Conservation (phyloP, 1,140 invertebrate species). For the Ceratoteleas bidentatus region DNA sequence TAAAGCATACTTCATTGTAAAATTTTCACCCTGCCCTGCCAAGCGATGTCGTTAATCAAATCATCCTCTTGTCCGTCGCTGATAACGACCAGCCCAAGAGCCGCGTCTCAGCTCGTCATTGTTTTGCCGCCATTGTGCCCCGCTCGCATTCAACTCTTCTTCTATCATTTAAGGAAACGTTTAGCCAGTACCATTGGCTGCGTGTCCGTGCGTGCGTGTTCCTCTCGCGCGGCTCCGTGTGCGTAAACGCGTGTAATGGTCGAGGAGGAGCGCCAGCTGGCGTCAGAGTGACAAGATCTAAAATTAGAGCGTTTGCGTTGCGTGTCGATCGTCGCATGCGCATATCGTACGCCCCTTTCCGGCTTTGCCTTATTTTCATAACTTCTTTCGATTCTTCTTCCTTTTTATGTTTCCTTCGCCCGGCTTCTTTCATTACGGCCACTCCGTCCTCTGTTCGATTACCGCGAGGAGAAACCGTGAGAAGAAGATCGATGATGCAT, state of each 20-base stretch:
- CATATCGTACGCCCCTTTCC: conserved; percentile 79
- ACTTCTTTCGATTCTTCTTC: conserved; percentile 76
- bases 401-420: conserved; percentile 57
- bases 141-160: conserved; percentile 5
- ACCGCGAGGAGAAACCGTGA: conserved; percentile 74
- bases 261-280: conserved; percentile 79
- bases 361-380: conserved; percentile 79
- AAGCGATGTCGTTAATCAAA: too few species aligned
- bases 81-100: too few species aligned
- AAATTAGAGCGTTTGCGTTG: conserved; percentile 79
- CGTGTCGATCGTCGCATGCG: conserved; percentile 81
- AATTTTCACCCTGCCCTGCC: too few species aligned
- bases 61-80: too few species aligned
- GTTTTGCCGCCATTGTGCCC: neutral
- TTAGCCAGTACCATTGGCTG: conserved; percentile 39
- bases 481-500: conserved; percentile 75
- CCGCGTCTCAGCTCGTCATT: neutral
- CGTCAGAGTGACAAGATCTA: conserved; percentile 81
- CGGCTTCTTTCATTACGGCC: conserved; percentile 56
- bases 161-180: conserved; percentile 12
- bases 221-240: conserved; percentile 59
- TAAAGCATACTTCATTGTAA: too few species aligned
- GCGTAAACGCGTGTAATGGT: conserved; percentile 79
- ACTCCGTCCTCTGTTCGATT: conserved; percentile 52
- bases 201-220: conserved; percentile 32